Base-by-base conservation (phyloP, 2,113 vertebrate species). In the Cyprinodon tularosa region DNA sequence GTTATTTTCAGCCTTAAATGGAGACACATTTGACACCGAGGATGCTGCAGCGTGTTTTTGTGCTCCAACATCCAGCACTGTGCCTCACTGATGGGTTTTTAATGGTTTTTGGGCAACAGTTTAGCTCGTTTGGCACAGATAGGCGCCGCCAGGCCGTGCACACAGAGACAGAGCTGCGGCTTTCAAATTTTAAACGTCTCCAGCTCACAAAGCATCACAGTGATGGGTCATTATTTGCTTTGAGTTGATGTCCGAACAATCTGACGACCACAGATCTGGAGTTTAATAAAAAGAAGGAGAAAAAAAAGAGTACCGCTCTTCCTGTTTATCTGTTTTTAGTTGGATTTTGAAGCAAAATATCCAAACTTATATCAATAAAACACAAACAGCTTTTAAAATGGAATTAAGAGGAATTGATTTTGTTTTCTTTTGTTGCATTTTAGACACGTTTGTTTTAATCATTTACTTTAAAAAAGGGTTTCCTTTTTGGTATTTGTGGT, bases 21-120 rank as follows among this genome's bases (percentile, higher is more conserved):
- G 45, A 22, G 40, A n/a, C 42, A 22, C 64, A 42, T 45, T 44
- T 66, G 64, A 44, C 42, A 4, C 64, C 13, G 29, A 53, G 65
- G 47, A 20, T 12, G 36, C 3, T 66, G 47, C 17, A 3, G 17
- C 11, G 11, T 40, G 53, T 60, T 22, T 42, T 39, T 70, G 53
- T 29, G 48, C 37, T 57, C 3, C 57, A 48, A 37, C 12, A 17
- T 62, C 42, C 68, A 71, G 8, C 20, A 9, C n/a, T 36, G 57
- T 4, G 20, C 39, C 68, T 36, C 68, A 13, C 50, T 68, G 37
- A 57, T 68, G 38, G 7, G 53, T 42, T 60, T 70, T 60, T 60
- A 70, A 70, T 60, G 42, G 42, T 44, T 72, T 63, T 22, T 63
- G 61, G 71, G 63, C 44, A 39, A 47, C 40, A 15, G 22, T 17